phyloP scores from a whole-genome alignment of 2,797 vertebrate species.

The Sparidentex hasta region DNA sequence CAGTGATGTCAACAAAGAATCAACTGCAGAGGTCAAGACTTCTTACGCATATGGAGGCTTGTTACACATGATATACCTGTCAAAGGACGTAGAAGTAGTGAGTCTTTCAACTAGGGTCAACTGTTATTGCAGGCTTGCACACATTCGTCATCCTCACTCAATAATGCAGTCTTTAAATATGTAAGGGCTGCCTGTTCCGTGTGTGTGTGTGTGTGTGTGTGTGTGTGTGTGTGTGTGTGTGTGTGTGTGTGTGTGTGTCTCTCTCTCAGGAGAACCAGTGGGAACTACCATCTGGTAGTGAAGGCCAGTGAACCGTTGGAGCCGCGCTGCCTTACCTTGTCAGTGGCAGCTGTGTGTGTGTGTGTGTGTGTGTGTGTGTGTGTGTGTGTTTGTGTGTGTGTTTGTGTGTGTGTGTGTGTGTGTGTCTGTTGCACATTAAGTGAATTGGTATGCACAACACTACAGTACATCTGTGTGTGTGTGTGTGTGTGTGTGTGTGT shows the following conservation, averaged over 20 bases:
- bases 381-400: conserved; percentile 56
- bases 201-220: conserved; percentile 28
- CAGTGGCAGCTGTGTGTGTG: conserved; percentile 80
- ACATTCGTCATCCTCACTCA: not conserved
- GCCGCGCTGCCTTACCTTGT: conserved; percentile 74
- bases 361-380: conserved; percentile 31
- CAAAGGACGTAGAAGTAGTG: conserved; percentile 22
- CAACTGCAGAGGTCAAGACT: conserved; percentile 42
- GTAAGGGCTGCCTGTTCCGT: not conserved
- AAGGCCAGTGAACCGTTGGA: conserved; percentile 77
- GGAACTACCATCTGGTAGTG: conserved; percentile 83
- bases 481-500: conserved; percentile 23
- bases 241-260: conserved; percentile 35
- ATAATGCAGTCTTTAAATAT: conserved; percentile 13
- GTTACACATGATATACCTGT: conserved; percentile 24
- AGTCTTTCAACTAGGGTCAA: conserved; percentile 11
- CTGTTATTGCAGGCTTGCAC: not conserved
- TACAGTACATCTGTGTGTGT: conserved; percentile 9
- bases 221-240: conserved; percentile 46
- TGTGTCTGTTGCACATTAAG: conserved; percentile 29
- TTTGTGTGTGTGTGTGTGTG: conserved; percentile 52
- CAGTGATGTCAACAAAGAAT: conserved; percentile 31
- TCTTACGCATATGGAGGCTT: not conserved
- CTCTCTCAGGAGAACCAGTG: conserved; percentile 45
- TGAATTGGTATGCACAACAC: conserved; percentile 8